phyloP scores from a whole-genome alignment of 2,797 vertebrate species.

The Mormyrus proboscirostris region DNA sequence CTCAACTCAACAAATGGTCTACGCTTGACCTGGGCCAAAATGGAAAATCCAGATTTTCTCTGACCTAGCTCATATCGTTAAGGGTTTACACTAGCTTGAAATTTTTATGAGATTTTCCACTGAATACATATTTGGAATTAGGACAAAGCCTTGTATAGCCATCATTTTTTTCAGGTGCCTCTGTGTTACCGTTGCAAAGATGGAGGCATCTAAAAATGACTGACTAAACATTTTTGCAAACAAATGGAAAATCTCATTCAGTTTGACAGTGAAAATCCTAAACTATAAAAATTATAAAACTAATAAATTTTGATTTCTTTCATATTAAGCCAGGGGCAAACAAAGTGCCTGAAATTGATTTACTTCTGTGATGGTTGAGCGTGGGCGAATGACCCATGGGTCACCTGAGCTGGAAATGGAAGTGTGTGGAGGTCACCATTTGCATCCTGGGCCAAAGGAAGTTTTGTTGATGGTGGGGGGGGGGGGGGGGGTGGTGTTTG shows the following conservation, averaged over 20 bases:
- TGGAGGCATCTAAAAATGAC: neutral
- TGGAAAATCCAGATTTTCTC: too few relatives aligned
- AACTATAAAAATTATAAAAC: neutral
- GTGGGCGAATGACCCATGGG: neutral
- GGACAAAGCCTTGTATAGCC: neutral
- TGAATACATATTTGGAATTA: neutral
- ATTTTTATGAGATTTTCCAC: neutral
- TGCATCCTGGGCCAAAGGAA: neutral
- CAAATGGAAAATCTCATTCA: neutral
- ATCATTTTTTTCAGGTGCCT: neutral
- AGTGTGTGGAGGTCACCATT: neutral
- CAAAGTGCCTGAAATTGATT: neutral
- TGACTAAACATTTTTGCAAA: neutral
- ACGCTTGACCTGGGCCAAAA: too few relatives aligned
- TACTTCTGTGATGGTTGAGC: neutral
- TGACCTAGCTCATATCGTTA: neutral
- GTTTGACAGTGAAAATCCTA: neutral
- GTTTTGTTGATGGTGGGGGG: neutral
- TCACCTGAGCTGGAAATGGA: neutral
- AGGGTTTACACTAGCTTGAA: neutral
- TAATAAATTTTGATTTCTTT: too few relatives aligned
- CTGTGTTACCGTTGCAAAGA: neutral
- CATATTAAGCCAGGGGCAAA: neutral
- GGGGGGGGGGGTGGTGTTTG: neutral
- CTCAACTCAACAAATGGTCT: too few relatives aligned